phyloP scores from a whole-genome alignment of 2,888 invertebrate genomes.

The Hesperia comma region DNA sequence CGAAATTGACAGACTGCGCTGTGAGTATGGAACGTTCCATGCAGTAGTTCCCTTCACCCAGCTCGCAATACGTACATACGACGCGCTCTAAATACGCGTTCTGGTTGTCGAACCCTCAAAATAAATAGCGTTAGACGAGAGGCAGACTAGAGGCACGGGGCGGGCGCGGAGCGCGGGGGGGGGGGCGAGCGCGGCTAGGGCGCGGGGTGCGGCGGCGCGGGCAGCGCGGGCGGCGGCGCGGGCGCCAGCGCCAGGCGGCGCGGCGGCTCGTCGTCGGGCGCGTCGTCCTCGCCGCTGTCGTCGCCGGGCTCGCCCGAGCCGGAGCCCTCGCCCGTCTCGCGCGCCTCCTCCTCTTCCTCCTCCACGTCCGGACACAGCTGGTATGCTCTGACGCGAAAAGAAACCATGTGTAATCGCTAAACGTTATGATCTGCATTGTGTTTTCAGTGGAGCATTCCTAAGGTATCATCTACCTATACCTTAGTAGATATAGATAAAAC shows the following conservation, averaged over 20 bases:
- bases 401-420: not conserved
- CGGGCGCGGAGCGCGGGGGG: conserved; percentile 48
- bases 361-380: conserved; percentile 79
- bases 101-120: conserved; percentile 5
- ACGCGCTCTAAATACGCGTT: not conserved
- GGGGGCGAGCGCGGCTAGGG: conserved; percentile 45
- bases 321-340: conserved; percentile 59
- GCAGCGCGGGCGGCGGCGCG: conserved; percentile 47
- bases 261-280: conserved; percentile 53
- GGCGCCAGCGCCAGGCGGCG: conserved; percentile 46
- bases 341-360: conserved; percentile 74
- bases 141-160: conserved; percentile 50
- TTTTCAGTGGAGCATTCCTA: too few species aligned
- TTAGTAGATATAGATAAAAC: too few species aligned
- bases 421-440: too few species aligned
- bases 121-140: conserved; percentile 38
- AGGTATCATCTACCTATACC: too few species aligned
- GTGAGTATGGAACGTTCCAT: too few species aligned
- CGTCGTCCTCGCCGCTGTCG: conserved; percentile 50
- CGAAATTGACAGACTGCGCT: not conserved
- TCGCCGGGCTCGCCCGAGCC: conserved; percentile 62
- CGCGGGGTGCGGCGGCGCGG: conserved; percentile 44
- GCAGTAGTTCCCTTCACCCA: too few species aligned
- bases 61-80: too few species aligned
- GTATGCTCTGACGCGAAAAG: conserved; percentile 62